Base-by-base conservation (phyloP, 1,140 invertebrate genomes). In the Drosophila bocki region DNA sequence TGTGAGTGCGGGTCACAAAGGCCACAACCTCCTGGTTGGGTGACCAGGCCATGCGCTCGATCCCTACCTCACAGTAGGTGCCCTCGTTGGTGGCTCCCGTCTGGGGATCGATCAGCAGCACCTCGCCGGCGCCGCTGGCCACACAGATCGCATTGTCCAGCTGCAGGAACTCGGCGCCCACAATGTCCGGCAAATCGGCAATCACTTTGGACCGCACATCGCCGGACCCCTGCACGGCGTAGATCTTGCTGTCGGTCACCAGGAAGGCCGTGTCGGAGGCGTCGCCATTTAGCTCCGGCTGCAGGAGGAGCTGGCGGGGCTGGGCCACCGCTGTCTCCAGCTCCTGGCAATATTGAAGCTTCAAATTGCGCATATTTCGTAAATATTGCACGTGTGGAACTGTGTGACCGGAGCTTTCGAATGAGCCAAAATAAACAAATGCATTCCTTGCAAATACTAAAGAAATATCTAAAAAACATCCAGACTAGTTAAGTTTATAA, bases 11-110 rank as follows among this genome's bases (percentile, higher is more conserved):
- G n/a, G 94, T 94, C 2, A 95, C 92, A 53, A 95, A 88, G 1
- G 92, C 93, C n/a, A 94, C 85, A 19, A 94, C 80, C 64, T 95
- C 94, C 87, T 95, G 94, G 62, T 94, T 94, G 22, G 94, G 94
- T 71, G 94, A 94, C 93, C 94, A 94, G 65, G 93, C 91, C 93
- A 94, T 94, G 51, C 93, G 92, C 91, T 94, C 75, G 35, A 93
- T 91, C 7, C 91, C 92, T 35, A 92, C 91, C 26, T 92, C 91
- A 48, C 92, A 93, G 45, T 76, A 93, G 3, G 91, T 92, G 13
- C 91, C 91, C 44, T 91, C 87, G n/a, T 45, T 80, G 6, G 60
- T 58, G 2, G 62, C 53, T 12, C 77, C 41, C 3, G 78, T 81
- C 3, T 82, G 62, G 0, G 86, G 63, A 67, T 92, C 74, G 1